Base-by-base conservation (phyloP, 1,140 invertebrate species). In the Tetramorium simillimum region DNA sequence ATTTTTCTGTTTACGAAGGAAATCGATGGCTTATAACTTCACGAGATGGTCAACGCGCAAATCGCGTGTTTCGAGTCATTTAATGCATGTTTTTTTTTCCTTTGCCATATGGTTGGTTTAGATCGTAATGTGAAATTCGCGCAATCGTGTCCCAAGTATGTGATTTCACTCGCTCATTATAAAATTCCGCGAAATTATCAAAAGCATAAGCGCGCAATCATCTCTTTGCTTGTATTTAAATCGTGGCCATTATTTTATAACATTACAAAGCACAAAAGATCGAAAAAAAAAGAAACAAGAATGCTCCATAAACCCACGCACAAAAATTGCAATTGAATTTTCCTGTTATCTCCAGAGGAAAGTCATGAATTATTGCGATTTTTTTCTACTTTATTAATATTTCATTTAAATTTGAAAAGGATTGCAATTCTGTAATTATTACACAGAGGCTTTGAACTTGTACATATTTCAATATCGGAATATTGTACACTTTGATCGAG, bases 21-120 rank as follows among this genome's bases (percentile, higher is more conserved):
- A 81, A 81, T 81, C 65, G 49, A 81, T 81, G 65, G 37, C 14
- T 81, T 72, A 56, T 49, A 56, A 81, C 43, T 18, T 24, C 21
- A 24, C 24, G 76, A 65, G 63, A 56, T 40, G 65, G 16, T 12
- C 76, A 65, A 81, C 77, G 63, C 37, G 56, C 77, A 4, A 80
- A 81, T 81, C 63, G 63, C 78, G 65, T 81, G 78, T 72, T 21
- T 81, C 37, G 18, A n/a, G 56, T 70, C 78, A 49, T 81, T 70
- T 81, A 56, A 43, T 56, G 65, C 49, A 40, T 56, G 24, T 56
- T 80, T 40, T 53, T 72, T 72, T 65, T 40, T 46, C 12, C 21
- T 24, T 53, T 12, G 6, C 5, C 24, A 60, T 16, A 4, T 12
- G 14, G 12, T 16, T 51, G 28, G 24, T 10, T 81, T 43, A 70